Evolutionary conservation across 2,797 vertebrate genomes (phyloP), one percentile per base, ranked within the genome.

Genomic region (Cyprinodon diabolis): DNA sequence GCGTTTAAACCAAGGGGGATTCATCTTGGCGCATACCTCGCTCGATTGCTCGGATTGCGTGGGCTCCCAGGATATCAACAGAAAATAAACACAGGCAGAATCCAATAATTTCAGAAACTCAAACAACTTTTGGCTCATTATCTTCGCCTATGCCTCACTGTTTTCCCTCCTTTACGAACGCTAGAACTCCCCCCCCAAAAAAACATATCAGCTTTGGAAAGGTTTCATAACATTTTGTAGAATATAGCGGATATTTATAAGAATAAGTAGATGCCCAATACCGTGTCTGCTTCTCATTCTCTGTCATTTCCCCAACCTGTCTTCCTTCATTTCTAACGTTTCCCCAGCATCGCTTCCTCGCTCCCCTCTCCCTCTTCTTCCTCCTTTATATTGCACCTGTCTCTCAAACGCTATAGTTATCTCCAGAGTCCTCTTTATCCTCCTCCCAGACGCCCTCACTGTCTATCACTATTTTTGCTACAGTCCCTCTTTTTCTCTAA

Each of bases 311-410:
- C 75, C 90, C 80, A 80, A 51, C 89, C 81, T 76, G 70, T 49
- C 78, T 78, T 71, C 66, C 72, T 83, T 86, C 65, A 76, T 87
- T 88, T 82, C 72, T 8, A 77, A 69, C 72, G 2, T 11, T 2
- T 65, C 30, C 54, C 58, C 21, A 1, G 5, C 15, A 0, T 71
- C 73, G 62, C 66, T 47, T 52, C 60, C 76, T 72, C 81, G 76
- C 82, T 71, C 69, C 65, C 62, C 51, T 35, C 76, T 68, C 77
- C 75, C 69, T 82, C 68, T 73, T 78, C 68, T 80, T 80, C 84
- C 57, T 82, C 73, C 62, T 87, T 79, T 84, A 91, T 93, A 93
- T 93, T 93, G 90, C 90, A 89, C 80, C 91, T 93, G 93, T 93
- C 91, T 89, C 76, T 93, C 93, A 92, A 90, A 90, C 48, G 75